phyloP scores from a whole-genome alignment of 1,140 invertebrate species.

The Semibalanus balanoides region DNA sequence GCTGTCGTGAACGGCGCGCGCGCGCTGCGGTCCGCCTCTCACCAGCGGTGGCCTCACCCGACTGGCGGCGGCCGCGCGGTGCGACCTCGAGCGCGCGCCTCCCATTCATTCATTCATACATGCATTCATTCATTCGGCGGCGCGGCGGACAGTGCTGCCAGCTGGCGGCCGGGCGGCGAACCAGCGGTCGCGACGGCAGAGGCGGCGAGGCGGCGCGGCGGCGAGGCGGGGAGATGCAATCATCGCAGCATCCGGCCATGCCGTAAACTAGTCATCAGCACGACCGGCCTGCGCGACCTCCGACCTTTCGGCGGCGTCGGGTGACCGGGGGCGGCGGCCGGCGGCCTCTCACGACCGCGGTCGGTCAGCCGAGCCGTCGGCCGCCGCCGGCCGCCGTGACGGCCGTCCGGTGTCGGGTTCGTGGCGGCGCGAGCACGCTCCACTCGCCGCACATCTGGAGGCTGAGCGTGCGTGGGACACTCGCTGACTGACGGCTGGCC shows the following conservation, averaged over 20 bases:
- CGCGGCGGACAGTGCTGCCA: neutral
- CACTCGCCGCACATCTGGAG: too few species aligned
- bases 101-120: conserved; percentile 2
- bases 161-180: neutral
- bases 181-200: too few species aligned
- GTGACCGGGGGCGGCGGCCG: too few species aligned
- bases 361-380: too few species aligned
- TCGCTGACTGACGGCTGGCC: too few species aligned
- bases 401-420: neutral
- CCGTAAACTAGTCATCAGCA: neutral
- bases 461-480: too few species aligned
- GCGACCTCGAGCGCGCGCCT: neutral
- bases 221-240: neutral
- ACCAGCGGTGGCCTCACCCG: neutral
- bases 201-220: too few species aligned
- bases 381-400: neutral
- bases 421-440: neutral
- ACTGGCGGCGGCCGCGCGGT: neutral
- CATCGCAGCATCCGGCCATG: neutral
- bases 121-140: neutral
- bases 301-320: neutral
- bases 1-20: too few species aligned
- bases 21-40: neutral
- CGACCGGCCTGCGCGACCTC: neutral
- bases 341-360: too few species aligned